Evolutionary conservation across 1,140 invertebrate species (phyloP), one percentile per base, ranked within the genome.

Genomic region (Halotydeus destructor): DNA sequence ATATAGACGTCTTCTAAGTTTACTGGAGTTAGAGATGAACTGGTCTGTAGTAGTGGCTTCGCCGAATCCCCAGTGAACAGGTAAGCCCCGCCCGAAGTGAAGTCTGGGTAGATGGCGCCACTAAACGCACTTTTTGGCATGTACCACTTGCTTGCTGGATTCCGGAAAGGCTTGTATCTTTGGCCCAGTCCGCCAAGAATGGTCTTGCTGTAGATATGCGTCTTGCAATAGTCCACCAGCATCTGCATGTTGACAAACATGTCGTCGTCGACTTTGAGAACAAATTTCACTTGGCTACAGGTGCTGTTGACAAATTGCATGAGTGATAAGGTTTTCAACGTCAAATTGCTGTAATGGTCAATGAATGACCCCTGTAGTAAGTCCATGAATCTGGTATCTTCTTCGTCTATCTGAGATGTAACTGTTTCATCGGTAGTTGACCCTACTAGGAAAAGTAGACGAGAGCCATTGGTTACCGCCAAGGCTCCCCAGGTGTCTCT

Each of bases 1-100:
- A 85, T 69, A 55, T 75, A 88, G 35, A 86, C 74, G 55, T 86
- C 83, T 55, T 88, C 83, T 18, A 83, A 56, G 54, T 82, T 75
- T 46, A 83, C 68, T 26, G 79, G 61, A 5, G 71, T 69, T 9
- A 72, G 77, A 31, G 59, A 58, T 1, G 81, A 54, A 1, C 79
- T 72, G 12, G 72, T 68, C 18, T 68, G 55, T 53, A 78, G 81
- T 6, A 86, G 60, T 43, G 65, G 70, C 19, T 54, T 52, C 5
- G 71, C 73, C 1, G 77, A 66, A 52, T 76, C 72, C n/a, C 48
- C 44, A 14, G 45, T 47, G 22, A 57, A 39, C 8, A 57, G 26
- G 40, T 57, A 57, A 6, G 53, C 52, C 8, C 55, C 52, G n/a
- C 56, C 56, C 12, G 55, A 45, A 9, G 54, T 49, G 40, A 57